phyloP scores from a whole-genome alignment of 2,888 invertebrate genomes.

The Drosophila greeni region DNA sequence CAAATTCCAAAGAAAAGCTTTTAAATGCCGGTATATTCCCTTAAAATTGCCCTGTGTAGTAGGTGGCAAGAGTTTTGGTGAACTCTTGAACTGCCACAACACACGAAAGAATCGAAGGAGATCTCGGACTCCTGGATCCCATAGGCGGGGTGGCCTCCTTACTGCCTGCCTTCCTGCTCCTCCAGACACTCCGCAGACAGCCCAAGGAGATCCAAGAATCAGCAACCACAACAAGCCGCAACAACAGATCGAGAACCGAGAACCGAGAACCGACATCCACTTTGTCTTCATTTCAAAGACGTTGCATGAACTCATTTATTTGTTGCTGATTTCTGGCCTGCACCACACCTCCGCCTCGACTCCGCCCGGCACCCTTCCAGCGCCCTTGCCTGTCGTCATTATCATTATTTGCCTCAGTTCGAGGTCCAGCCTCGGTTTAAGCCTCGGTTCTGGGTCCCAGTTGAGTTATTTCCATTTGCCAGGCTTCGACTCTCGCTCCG shows the following conservation, averaged over 20 bases:
- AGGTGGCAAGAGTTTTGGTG: constrained; percentile 60
- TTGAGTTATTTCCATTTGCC: constrained; percentile 65
- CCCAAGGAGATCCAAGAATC: constrained; percentile 18
- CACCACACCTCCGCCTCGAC: constrained; percentile 58
- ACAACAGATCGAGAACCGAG: constrained; percentile 37
- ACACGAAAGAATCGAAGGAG: constrained; percentile 37
- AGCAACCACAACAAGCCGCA: constrained; percentile 11
- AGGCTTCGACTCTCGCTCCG: constrained; percentile 40
- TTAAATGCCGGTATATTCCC: too few species aligned
- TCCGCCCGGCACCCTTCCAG: constrained; percentile 2
- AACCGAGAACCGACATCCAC: constrained; percentile 49
- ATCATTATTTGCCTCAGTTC: constrained; percentile 58
- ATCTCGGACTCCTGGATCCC: constrained; percentile 7
- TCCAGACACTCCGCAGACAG: constrained; percentile 25
- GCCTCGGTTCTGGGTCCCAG: constrained; percentile 9
- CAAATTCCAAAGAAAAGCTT: neutral
- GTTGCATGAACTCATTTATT: constrained; percentile 74
- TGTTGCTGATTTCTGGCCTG: constrained; percentile 69
- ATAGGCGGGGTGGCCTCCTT: constrained; percentile 32
- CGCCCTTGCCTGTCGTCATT: constrained; percentile 58
- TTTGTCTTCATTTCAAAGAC: constrained; percentile 72
- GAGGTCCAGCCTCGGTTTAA: constrained; percentile 15
- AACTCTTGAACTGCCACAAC: constrained; percentile 64
- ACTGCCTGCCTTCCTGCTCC: neutral
- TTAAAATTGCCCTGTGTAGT: constrained; percentile 8